A percentile compares a stretch with the other conserved stretches of the same genome.
Conservation (phyloP, 2,113 vertebrate species). For the Agelaius phoeniceus region DNA sequence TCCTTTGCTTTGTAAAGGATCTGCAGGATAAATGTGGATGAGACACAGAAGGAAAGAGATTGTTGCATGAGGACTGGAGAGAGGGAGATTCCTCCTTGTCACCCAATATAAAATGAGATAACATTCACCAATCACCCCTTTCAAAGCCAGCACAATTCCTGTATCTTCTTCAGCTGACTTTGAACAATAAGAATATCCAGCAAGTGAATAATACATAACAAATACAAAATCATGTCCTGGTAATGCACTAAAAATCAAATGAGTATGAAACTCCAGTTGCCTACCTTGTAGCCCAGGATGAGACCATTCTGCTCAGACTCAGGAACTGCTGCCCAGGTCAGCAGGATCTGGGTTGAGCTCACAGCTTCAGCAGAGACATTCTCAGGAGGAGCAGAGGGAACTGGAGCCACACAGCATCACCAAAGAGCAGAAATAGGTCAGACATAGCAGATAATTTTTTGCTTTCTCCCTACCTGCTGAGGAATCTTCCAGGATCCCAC, state of each 20-base stretch:
- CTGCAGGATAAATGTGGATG: slow-evolving; percentile 47
- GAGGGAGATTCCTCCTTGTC: background rate
- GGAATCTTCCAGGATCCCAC: background rate
- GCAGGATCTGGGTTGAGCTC: slow-evolving; percentile 90
- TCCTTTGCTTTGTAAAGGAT: slow-evolving; percentile 82
- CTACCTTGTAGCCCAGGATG: slow-evolving; percentile 93
- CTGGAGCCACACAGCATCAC: slow-evolving; percentile 56
- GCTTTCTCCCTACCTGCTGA: background rate
- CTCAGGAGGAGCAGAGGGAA: slow-evolving; percentile 88
- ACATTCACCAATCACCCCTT: background rate
- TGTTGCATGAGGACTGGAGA: background rate
- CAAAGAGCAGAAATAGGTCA: background rate
- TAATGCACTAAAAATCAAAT: background rate
- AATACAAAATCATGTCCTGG: background rate
- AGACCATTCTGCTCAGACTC: slow-evolving; percentile 88
- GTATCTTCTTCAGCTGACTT: background rate
- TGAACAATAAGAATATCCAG: background rate
- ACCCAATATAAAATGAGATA: background rate
- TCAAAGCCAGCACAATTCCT: background rate
- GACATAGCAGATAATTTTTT: background rate
- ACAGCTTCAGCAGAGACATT: slow-evolving; percentile 90
- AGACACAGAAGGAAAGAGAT: background rate
- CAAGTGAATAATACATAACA: background rate
- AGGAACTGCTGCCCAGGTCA: slow-evolving; percentile 86
- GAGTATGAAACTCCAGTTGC: background rate